phyloP scores from a whole-genome alignment of 2,888 invertebrate genomes.

The Cephus pulcher region DNA sequence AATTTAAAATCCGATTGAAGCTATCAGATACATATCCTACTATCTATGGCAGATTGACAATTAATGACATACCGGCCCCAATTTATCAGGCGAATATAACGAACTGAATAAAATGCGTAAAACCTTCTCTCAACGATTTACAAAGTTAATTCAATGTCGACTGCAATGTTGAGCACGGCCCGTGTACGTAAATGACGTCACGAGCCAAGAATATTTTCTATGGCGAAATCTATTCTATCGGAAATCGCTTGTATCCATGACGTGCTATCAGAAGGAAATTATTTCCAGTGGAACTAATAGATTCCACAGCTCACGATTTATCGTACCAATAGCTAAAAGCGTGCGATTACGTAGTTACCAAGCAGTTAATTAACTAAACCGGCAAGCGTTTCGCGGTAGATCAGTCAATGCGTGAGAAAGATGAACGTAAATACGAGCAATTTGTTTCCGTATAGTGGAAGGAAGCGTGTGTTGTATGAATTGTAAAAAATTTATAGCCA shows the following conservation, averaged over 20 bases:
- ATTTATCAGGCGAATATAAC: not conserved
- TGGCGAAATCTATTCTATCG: not conserved
- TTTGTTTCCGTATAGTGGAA: slow-evolving; percentile 12
- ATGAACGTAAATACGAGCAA: slow-evolving; percentile 32
- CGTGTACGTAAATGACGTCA: not conserved
- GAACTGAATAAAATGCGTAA: not conserved
- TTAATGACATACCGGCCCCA: slow-evolving; percentile 48
- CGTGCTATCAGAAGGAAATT: not conserved
- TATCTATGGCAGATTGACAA: slow-evolving; percentile 30
- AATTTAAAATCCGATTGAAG: not conserved
- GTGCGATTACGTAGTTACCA: slow-evolving; percentile 9
- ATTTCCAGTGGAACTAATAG: not conserved
- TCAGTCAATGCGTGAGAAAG: slow-evolving; percentile 23
- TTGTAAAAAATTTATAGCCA: not conserved
- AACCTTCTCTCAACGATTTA: not conserved
- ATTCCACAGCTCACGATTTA: slow-evolving; percentile 30
- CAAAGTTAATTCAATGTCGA: not conserved
- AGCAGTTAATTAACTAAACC: slow-evolving; percentile 40
- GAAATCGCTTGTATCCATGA: not conserved
- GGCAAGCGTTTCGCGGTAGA: slow-evolving; percentile 23
- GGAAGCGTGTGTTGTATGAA: not conserved
- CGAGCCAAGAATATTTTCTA: not conserved
- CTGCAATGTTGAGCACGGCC: not conserved
- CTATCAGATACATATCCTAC: not conserved
- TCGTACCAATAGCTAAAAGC: slow-evolving; percentile 17